Evolutionary conservation across 2,113 vertebrate genomes (phyloP).

Genomic region (Eonycteris spelaea): DNA sequence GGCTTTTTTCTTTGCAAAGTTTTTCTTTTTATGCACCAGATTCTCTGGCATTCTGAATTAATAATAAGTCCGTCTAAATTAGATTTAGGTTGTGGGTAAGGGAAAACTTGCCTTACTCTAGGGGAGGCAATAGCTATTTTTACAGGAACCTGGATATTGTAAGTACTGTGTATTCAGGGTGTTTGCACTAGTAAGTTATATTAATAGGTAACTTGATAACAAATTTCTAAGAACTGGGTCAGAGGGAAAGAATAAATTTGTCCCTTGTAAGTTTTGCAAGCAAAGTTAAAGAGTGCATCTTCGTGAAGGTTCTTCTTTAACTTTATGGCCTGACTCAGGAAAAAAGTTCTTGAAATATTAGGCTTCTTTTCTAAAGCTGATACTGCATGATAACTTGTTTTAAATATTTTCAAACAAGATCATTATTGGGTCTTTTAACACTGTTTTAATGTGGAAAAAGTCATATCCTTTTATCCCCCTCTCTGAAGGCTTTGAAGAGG

Average conservation of each 20-base stretch:
- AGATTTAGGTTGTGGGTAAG: background rate
- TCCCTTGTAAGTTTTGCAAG: background rate
- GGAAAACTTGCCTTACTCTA: background rate
- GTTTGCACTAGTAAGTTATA: slow-evolving; percentile 24
- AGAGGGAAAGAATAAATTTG: slow-evolving; percentile 33
- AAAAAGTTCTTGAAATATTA: background rate
- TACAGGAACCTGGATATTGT: slow-evolving; percentile 21
- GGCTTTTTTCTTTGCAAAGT: background rate
- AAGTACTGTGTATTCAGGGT: background rate
- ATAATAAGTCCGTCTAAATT: slow-evolving; percentile 26
- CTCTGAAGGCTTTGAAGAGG: background rate
- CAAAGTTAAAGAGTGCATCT: background rate
- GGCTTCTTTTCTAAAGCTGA: background rate
- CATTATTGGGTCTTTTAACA: background rate
- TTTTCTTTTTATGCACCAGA: slow-evolving; percentile 19
- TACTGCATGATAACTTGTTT: background rate
- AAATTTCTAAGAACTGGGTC: slow-evolving; percentile 63
- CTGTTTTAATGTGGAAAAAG: background rate
- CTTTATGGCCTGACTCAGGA: background rate
- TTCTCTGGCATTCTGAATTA: slow-evolving; percentile 27
- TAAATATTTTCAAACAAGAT: background rate
- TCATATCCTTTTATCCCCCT: background rate
- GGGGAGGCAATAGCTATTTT: slow-evolving; percentile 9
- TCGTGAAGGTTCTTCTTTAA: background rate
- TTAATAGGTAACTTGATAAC: slow-evolving; percentile 57